These are phyloP conservation scores for Mus musculus DNA, from an alignment of 2,113 vertebrate genomes.

Conservation along the genomic window GRCm39 chr11:81401501-81402000, in stretches of 20 bases:
- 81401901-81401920: not conserved
- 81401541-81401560: not conserved
- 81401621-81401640: too few relatives aligned
- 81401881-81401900: not conserved
- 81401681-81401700: not conserved
- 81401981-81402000: not conserved
- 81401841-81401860: not conserved
- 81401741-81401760: too few relatives aligned
- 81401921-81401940: not conserved
- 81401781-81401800: not conserved
- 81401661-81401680: not conserved
- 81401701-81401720: not conserved
- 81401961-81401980: not conserved
- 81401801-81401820: not conserved
- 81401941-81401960: not conserved
- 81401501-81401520: not conserved
- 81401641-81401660: not conserved
- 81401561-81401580: too few relatives aligned
- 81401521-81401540: too few relatives aligned
- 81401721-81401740: too few relatives aligned
- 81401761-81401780: not conserved
- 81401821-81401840: not conserved
- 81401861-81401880: not conserved
- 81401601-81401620: too few relatives aligned
- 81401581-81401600: not conserved